Percentiles rank a stretch among this genome's conserved stretches.
These are phyloP conservation scores for Chelmon rostratus DNA, from an alignment of 2,797 vertebrate genomes.

Conservation along the genomic window DNA sequence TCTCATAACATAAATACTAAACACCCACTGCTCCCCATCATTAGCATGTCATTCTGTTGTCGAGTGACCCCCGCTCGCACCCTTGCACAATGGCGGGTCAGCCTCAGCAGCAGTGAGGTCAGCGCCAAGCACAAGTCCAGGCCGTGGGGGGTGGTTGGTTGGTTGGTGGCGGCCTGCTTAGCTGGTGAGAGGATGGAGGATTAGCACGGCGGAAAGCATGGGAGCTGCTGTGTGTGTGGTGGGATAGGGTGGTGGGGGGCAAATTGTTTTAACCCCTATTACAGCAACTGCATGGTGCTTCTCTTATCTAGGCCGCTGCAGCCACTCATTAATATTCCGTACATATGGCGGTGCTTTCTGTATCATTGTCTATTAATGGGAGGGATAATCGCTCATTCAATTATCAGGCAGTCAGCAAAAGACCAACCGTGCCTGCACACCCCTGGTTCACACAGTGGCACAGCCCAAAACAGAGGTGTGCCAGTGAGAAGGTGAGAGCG, in stretches of 20 bases:
- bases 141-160: slow-evolving; percentile 53
- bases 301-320: slow-evolving; percentile 96
- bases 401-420: slow-evolving; percentile 96
- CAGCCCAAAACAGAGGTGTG: slow-evolving; percentile 85
- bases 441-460: slow-evolving; percentile 81
- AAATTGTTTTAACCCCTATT: slow-evolving; percentile 90
- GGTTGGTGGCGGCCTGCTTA: slow-evolving; percentile 63
- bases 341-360: slow-evolving; percentile 93
- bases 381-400: slow-evolving; percentile 99
- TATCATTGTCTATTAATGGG: slow-evolving; percentile 99
- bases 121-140: slow-evolving; percentile 63
- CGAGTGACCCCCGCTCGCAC: slow-evolving; percentile 60
- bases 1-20: slow-evolving; percentile 55
- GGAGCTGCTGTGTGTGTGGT: slow-evolving; percentile 22
- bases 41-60: slow-evolving; percentile 69
- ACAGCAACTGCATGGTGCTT: slow-evolving; percentile 76
- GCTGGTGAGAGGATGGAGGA: slow-evolving; percentile 68
- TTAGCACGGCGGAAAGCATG: slow-evolving; percentile 67
- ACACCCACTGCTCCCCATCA: slow-evolving; percentile 52
- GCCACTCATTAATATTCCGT: slow-evolving; percentile 99
- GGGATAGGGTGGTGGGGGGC: slow-evolving; percentile 66
- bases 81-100: slow-evolving; percentile 60
- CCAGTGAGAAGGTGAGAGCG: slow-evolving; percentile 90
- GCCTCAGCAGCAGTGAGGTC: slow-evolving; percentile 73
- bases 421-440: slow-evolving; percentile 85